Evolutionary conservation across 2,113 vertebrate species (phyloP).

Genomic region (Machaerirhynchus nigripectus): DNA sequence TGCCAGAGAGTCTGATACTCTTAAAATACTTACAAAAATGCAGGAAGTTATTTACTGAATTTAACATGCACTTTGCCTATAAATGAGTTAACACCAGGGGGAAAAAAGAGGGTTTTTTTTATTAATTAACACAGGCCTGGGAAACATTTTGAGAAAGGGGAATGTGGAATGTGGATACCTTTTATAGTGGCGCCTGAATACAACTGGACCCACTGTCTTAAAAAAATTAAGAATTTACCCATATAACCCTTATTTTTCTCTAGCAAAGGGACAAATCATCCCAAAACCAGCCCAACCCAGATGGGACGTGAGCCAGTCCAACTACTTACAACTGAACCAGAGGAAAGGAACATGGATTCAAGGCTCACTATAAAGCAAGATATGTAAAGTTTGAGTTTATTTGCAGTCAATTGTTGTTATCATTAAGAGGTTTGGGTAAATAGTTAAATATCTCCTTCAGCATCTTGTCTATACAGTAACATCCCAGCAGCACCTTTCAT

Average conservation of each 20-base stretch:
- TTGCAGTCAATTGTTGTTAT: background rate
- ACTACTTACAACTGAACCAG: background rate
- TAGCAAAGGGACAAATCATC: background rate
- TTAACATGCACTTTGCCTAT: background rate
- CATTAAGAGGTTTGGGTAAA: background rate
- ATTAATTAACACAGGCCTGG: background rate
- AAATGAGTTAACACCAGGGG: conserved; percentile 26
- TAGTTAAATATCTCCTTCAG: background rate
- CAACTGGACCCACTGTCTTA: background rate
- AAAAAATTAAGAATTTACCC: background rate
- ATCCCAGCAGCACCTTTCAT: background rate
- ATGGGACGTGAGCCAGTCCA: background rate
- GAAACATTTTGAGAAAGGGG: background rate
- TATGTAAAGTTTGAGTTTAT: background rate
- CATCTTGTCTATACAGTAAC: background rate
- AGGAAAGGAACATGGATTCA: background rate
- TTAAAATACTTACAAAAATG: conserved; percentile 36
- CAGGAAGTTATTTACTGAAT: conserved; percentile 35
- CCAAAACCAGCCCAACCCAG: background rate
- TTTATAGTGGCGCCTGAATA: background rate
- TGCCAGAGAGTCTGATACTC: conserved; percentile 23
- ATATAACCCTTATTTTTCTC: background rate
- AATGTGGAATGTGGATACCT: background rate
- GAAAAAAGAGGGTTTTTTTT: fast-evolving
- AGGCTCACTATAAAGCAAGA: background rate